These are phyloP conservation scores for Conus ventricosus DNA, from an alignment of 1,140 invertebrate species.

Conservation along the genomic window DNA sequence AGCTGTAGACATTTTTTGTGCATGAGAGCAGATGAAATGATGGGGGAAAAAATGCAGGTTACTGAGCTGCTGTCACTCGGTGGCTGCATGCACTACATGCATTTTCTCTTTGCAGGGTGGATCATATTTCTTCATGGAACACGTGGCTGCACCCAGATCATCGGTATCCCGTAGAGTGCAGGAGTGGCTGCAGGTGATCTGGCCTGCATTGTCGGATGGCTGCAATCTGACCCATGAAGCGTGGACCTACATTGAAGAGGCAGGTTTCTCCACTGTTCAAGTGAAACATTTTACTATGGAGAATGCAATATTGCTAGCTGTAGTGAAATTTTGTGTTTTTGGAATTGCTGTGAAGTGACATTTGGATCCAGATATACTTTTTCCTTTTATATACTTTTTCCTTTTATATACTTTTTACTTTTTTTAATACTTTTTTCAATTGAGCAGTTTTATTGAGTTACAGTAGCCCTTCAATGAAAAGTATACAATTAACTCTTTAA, in stretches of 20 bases:
- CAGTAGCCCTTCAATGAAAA: too few relatives aligned
- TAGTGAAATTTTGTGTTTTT: not conserved
- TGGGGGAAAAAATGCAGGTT: too few relatives aligned
- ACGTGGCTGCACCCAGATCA: constrained; percentile 18
- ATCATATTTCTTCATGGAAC: constrained; percentile 23
- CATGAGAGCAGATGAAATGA: too few relatives aligned
- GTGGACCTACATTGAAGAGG: not conserved
- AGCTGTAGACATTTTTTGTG: too few relatives aligned
- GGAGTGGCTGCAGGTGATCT: not conserved
- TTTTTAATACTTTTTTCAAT: too few relatives aligned
- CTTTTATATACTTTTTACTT: too few relatives aligned
- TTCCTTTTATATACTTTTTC: too few relatives aligned
- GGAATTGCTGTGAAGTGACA: constrained; percentile 17
- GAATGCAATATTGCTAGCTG: not conserved
- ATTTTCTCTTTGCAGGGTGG: constrained; percentile 11
- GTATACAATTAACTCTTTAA: too few relatives aligned
- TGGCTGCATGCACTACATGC: not conserved
- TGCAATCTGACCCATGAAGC: constrained; percentile 2
- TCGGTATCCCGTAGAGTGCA: not conserved
- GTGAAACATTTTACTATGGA: constrained; percentile 12
- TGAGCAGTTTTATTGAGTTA: too few relatives aligned
- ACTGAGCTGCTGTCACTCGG: too few relatives aligned
- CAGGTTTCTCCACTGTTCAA: not conserved
- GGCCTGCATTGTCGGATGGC: not conserved
- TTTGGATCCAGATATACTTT: not conserved